phyloP scores from a whole-genome alignment of 2,797 vertebrate species.

The Crenuchus spilurus region DNA sequence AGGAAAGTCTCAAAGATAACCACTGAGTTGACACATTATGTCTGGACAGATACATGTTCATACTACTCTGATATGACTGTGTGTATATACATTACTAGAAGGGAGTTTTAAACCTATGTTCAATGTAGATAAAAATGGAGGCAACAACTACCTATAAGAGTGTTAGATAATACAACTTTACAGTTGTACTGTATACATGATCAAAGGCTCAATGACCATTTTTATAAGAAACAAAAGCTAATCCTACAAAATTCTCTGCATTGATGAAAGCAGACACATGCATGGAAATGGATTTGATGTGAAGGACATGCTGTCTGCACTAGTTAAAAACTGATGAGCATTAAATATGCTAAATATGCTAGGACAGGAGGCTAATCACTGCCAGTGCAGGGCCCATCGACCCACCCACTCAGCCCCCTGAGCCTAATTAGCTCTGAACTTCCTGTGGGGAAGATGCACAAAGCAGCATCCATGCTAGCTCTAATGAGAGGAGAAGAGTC shows the following conservation, averaged over 20 bases:
- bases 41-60: no score
- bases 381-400: conserved; percentile 34
- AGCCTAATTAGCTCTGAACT: conserved; percentile 59
- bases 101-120: no score
- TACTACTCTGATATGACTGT: no score
- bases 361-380: conserved; percentile 42
- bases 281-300: conserved; percentile 17
- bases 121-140: neutral
- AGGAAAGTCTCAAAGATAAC: no score
- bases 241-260: neutral
- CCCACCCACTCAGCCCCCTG: conserved; percentile 33
- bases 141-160: neutral
- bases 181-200: neutral
- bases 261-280: neutral
- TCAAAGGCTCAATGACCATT: neutral
- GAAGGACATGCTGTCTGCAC: conserved; percentile 5
- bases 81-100: no score
- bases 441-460: conserved; percentile 35
- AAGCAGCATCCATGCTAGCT: conserved; percentile 9
- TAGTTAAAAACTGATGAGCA: conserved; percentile 27
- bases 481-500: conserved; percentile 32
- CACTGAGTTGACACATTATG: no score
- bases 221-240: neutral
- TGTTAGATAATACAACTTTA: neutral
- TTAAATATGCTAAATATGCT: conserved; percentile 32